Evolutionary conservation across 2,113 vertebrate species (phyloP).

Genomic region (Aviceda subcristata): DNA sequence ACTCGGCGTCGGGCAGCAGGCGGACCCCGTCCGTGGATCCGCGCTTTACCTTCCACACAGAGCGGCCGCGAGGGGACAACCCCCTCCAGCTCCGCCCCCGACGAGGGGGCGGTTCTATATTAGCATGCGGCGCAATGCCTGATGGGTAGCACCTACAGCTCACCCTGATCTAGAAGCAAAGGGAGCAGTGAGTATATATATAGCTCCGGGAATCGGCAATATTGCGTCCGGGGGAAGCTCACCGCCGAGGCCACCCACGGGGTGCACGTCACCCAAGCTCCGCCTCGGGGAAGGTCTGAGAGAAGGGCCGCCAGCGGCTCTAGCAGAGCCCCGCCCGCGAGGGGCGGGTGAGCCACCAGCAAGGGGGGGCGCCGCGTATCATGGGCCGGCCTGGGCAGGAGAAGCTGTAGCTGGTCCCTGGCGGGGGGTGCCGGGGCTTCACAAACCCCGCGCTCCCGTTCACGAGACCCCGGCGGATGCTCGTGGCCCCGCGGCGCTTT

Average conservation of each 20-base stretch:
- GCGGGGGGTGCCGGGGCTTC: rapidly evolving
- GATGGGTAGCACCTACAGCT: rapidly evolving
- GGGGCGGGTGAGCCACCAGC: slow-evolving; percentile 49
- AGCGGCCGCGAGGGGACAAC: rapidly evolving
- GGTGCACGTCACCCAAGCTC: slow-evolving; percentile 1
- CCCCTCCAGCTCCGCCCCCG: rapidly evolving
- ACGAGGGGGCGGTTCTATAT: rapidly evolving
- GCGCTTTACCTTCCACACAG: rapidly evolving
- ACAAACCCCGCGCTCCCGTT: no score
- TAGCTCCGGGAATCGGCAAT: no score
- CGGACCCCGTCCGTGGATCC: rapidly evolving
- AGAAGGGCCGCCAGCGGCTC: not conserved
- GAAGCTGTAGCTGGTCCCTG: not conserved
- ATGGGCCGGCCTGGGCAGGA: slow-evolving; percentile 7
- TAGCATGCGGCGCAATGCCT: rapidly evolving
- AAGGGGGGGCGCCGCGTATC: not conserved
- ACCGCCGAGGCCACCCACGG: slow-evolving; percentile 33
- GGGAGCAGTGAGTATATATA: rapidly evolving
- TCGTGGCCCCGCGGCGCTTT: not conserved
- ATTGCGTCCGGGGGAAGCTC: slow-evolving; percentile 34
- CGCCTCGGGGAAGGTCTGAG: slow-evolving; percentile 68
- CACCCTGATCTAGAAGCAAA: rapidly evolving
- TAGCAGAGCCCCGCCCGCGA: not conserved
- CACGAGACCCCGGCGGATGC: not conserved
- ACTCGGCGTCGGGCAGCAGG: no score